Conservation (phyloP, 2,888 invertebrate species). For the Acanthacorydalis orientalis region DNA sequence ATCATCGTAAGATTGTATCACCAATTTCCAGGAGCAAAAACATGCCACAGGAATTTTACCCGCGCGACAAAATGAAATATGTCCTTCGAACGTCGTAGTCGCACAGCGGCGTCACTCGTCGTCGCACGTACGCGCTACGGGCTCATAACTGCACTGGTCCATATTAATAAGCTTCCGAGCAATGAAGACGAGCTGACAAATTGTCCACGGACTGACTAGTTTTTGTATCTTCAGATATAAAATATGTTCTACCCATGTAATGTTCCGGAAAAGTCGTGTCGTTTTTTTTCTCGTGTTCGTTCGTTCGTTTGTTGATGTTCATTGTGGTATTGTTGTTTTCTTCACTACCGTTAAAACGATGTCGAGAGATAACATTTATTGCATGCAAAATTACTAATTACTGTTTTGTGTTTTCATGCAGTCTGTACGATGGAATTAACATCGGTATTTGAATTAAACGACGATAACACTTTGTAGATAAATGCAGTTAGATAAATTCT, state of each 20-base stretch:
- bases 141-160: not conserved
- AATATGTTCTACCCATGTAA: not conserved
- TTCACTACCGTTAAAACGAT: not conserved
- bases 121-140: not conserved
- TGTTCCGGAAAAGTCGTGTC: not conserved
- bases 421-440: no score
- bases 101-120: conserved; percentile 10
- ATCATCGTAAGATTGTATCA: not conserved
- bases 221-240: not conserved
- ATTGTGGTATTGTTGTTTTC: not conserved
- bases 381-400: no score
- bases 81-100: conserved; percentile 14
- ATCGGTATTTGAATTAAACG: no score
- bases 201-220: not conserved
- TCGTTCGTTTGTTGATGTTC: not conserved
- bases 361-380: no score
- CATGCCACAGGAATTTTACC: conserved; percentile 13
- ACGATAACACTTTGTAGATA: no score
- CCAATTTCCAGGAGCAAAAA: not conserved
- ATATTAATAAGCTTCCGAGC: conserved; percentile 1
- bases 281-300: not conserved
- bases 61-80: conserved; percentile 20
- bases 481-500: no score
- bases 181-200: not conserved
- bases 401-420: no score